These are phyloP conservation scores for Hyla sarda DNA, from an alignment of 2,113 vertebrate species.

Conservation along the genomic window DNA sequence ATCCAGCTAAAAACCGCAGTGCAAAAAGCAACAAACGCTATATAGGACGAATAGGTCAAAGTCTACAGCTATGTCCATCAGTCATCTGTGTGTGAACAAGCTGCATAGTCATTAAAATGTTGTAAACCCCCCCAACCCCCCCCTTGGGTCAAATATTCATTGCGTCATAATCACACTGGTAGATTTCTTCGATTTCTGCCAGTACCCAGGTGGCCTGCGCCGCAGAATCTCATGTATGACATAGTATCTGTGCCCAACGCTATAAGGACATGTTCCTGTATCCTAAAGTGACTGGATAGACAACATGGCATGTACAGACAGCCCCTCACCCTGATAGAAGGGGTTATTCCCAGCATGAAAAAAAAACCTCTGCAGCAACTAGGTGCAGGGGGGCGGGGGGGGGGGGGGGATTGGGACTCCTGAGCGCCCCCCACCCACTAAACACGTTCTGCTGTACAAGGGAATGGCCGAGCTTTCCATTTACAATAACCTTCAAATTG, in stretches of 20 bases:
- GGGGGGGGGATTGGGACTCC: too few species aligned
- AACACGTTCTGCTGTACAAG: background rate
- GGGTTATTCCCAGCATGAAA: slow-evolving; percentile 18
- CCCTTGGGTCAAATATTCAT: background rate
- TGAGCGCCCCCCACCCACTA: background rate
- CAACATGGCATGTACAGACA: background rate
- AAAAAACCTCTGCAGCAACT: background rate
- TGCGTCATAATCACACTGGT: background rate
- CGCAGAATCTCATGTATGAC: background rate
- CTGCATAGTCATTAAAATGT: background rate
- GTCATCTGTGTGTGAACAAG: background rate
- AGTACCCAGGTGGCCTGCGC: background rate
- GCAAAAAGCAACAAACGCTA: background rate
- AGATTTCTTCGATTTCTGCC: background rate
- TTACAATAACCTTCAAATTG: slow-evolving; percentile 41
- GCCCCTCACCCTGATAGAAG: background rate
- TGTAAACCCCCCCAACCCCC: too few species aligned
- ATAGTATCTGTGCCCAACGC: background rate
- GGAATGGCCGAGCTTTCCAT: background rate
- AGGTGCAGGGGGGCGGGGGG: background rate
- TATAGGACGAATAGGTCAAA: background rate
- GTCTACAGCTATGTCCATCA: background rate
- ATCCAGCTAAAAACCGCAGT: background rate
- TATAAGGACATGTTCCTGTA: background rate
- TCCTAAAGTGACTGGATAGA: background rate